phyloP scores from a whole-genome alignment of 1,140 invertebrate species.

The Patella vulgata region DNA sequence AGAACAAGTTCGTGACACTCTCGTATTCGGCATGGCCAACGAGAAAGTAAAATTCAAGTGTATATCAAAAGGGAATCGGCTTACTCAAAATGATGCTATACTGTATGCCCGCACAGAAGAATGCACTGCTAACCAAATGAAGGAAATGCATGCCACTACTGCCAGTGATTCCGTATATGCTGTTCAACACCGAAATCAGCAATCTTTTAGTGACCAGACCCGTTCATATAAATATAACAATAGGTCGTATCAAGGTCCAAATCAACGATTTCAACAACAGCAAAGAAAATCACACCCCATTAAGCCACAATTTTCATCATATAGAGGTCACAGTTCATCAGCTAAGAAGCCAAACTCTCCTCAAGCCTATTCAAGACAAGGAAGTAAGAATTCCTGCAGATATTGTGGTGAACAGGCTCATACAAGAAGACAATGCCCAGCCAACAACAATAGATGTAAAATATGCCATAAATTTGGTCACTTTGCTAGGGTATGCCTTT shows the following conservation, averaged over 20 bases:
- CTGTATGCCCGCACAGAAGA: conserved; percentile 1
- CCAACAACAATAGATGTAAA: background rate
- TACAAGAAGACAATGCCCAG: conserved; percentile 9
- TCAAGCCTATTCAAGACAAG: background rate
- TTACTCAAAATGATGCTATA: conserved; percentile 2
- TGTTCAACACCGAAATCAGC: background rate
- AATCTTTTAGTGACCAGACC: background rate
- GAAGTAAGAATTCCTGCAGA: too few species aligned
- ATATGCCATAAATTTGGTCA: conserved; percentile 7
- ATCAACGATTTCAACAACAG: too few species aligned
- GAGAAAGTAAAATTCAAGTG: too few species aligned
- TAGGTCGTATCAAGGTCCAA: background rate
- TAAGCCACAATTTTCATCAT: too few species aligned
- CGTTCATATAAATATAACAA: background rate
- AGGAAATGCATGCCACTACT: background rate
- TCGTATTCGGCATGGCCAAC: too few species aligned
- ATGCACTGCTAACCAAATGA: background rate
- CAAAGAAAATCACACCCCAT: too few species aligned
- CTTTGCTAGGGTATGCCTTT: conserved; percentile 6
- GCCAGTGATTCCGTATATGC: background rate
- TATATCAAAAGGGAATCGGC: conserved; percentile 1
- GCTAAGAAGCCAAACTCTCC: background rate
- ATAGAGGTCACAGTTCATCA: background rate
- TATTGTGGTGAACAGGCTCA: conserved; percentile 2
- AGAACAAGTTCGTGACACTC: too few species aligned